A percentile compares a stretch with the other conserved stretches of the same genome.
Evolutionary conservation across 2,113 vertebrate species (phyloP).

Genomic region (Neodon shergylaensis): DNA sequence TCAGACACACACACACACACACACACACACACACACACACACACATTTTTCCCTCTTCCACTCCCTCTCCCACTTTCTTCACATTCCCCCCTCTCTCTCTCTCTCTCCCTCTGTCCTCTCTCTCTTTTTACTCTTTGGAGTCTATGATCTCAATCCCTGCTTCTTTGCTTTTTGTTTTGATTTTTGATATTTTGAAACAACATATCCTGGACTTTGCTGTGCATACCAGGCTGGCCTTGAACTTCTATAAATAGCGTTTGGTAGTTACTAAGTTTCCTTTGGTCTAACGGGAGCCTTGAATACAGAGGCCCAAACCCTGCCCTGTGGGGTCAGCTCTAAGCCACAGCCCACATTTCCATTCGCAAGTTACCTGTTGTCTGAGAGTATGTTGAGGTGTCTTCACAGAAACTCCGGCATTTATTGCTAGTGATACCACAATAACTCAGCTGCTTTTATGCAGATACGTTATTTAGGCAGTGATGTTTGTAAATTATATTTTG

Average conservation of each 20-base stretch:
- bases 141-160: background rate
- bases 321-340: background rate
- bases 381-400: background rate
- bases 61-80: rapidly evolving
- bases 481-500: background rate
- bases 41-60: rapidly evolving
- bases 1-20: too few relatives aligned
- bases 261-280: background rate
- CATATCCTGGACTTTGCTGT: too few relatives aligned
- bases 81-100: too few relatives aligned
- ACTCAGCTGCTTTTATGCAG: background rate
- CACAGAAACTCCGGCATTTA: background rate
- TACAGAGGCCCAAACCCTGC: background rate
- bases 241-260: background rate
- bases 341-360: background rate
- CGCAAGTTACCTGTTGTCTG: background rate
- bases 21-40: too few relatives aligned
- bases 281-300: background rate
- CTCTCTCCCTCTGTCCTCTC: background rate
- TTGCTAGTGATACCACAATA: constrained; percentile 23
- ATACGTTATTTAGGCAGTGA: background rate
- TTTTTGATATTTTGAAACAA: background rate
- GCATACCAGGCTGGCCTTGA: background rate
- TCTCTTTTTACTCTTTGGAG: background rate
- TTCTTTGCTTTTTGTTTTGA: background rate